Base-by-base conservation (phyloP, 37 sponge, comb jelly and placozoan genomes). In the Hormiphora californensis region DNA sequence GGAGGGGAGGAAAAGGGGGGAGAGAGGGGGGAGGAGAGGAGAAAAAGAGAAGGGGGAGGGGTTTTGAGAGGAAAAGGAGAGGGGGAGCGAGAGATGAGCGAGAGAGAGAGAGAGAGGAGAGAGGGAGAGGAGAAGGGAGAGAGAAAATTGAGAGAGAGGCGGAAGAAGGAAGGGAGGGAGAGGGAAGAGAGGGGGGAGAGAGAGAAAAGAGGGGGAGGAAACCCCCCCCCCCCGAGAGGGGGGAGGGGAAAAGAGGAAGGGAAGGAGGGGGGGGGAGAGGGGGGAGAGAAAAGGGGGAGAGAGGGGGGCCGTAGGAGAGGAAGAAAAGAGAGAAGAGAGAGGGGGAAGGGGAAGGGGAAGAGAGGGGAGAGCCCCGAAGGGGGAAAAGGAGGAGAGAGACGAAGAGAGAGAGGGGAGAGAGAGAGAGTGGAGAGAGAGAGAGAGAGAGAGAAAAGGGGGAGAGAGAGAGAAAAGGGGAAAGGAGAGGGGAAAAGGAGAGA, bases 231-330 rank as follows among this genome's bases (percentile, higher is more conserved):
- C 53, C 53, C 32, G 11, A 38, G 33, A 19, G 19, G 25, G 40
- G 54, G 69, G 88, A 15, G 68, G 55, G 31, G 68, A 55, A 23
- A 51, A 54, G 85, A 54, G 40, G 78, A 25, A 35, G 46, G 61
- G 1, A 23, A 57, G 32, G 39, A 55, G 40, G 32, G 37, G 32
- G 46, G 31, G 86, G 55, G 19, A 27, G 30, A 44, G 32, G n/a
- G 27, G 15, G 53, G 54, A 12, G 87, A 31, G 32, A 34, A 81
- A 31, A 30, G 86, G 40, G 69, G 69, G n/a, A 62, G 33, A 35
- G 32, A 39, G 19, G 85, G 89, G 88, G 53, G 54, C 0, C 5
- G 31, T 8, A 62, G 63, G 17, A 9, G 63, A 21, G 17, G 9
- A 9, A 27, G 35, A 11, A 4, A 54, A 23, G 9, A 1, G 39